Percentiles rank a stretch among this genome's conserved stretches.
These are phyloP conservation scores for Sylvia borin DNA, from an alignment of 2,797 vertebrate species.

Conservation along the genomic window DNA sequence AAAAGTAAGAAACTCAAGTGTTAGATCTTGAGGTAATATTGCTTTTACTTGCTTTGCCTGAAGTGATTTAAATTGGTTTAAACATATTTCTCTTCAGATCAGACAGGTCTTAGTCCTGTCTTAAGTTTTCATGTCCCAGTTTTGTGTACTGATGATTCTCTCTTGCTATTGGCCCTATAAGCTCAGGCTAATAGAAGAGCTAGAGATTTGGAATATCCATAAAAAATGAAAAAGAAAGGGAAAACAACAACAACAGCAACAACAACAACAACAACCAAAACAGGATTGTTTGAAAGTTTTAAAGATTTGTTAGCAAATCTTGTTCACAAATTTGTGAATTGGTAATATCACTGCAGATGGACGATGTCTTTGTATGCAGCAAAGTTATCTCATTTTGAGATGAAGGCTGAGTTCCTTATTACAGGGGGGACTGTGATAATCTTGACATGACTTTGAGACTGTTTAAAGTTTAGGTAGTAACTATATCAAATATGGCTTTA, in stretches of 20 bases:
- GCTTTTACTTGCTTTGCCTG: background rate
- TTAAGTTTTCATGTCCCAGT: background rate
- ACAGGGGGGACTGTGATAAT: background rate
- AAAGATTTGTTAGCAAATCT: background rate
- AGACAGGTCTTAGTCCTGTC: background rate
- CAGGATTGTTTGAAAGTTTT: background rate
- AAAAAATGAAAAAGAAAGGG: background rate
- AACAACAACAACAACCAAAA: too few species aligned
- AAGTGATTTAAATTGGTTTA: background rate
- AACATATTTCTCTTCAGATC: background rate
- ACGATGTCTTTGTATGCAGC: background rate
- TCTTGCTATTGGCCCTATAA: background rate
- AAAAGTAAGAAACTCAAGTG: background rate
- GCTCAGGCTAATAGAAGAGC: background rate
- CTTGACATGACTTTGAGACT: background rate
- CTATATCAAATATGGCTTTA: background rate
- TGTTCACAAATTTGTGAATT: background rate
- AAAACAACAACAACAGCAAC: too few species aligned
- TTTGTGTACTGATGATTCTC: background rate
- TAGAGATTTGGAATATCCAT: background rate
- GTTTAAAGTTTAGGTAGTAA: background rate
- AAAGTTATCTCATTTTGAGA: background rate
- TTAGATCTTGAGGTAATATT: background rate
- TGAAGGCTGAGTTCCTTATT: background rate
- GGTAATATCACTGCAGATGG: background rate